Percentiles rank a stretch among this genome's conserved stretches.
Conservation (phyloP, 2,888 invertebrate genomes). For the Physocephala rufipes region DNA sequence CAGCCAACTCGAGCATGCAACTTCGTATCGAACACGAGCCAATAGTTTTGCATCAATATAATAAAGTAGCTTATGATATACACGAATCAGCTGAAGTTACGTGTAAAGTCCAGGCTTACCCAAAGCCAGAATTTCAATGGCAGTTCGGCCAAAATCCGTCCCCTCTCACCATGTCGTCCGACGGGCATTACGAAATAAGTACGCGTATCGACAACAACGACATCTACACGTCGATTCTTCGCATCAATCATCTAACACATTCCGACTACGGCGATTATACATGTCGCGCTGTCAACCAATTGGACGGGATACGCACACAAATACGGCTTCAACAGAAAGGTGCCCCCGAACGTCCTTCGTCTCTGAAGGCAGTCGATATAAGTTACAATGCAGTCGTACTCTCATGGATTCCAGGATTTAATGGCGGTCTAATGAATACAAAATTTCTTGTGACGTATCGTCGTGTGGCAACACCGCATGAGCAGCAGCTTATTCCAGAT, state of each 20-base stretch:
- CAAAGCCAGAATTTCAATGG: constrained; percentile 93
- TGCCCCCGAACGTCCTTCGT: constrained; percentile 82
- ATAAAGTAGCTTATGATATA: constrained; percentile 87
- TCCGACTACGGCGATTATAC: constrained; percentile 92
- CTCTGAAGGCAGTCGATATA: constrained; percentile 75
- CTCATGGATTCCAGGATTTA: constrained; percentile 90
- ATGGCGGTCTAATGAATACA: constrained; percentile 85
- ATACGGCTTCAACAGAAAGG: constrained; percentile 89
- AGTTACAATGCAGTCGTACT: constrained; percentile 83
- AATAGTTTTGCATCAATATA: constrained; percentile 83
- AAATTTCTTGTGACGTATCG: constrained; percentile 87
- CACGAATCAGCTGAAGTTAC: constrained; percentile 85
- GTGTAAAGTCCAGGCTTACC: constrained; percentile 90
- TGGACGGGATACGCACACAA: constrained; percentile 80
- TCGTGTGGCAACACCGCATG: constrained; percentile 71
- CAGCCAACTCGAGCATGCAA: constrained; percentile 88
- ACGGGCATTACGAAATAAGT: constrained; percentile 86
- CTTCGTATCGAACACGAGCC: constrained; percentile 91
- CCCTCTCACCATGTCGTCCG: constrained; percentile 80
- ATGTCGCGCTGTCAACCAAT: constrained; percentile 84
- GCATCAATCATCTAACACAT: constrained; percentile 76
- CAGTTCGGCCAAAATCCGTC: constrained; percentile 79
- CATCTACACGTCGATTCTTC: constrained; percentile 81
- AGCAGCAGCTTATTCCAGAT: constrained; percentile 71
- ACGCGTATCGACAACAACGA: constrained; percentile 84